These are phyloP conservation scores for Blastobasis lacticolella DNA, from an alignment of 2,888 invertebrate species.

Conservation along the genomic window DNA sequence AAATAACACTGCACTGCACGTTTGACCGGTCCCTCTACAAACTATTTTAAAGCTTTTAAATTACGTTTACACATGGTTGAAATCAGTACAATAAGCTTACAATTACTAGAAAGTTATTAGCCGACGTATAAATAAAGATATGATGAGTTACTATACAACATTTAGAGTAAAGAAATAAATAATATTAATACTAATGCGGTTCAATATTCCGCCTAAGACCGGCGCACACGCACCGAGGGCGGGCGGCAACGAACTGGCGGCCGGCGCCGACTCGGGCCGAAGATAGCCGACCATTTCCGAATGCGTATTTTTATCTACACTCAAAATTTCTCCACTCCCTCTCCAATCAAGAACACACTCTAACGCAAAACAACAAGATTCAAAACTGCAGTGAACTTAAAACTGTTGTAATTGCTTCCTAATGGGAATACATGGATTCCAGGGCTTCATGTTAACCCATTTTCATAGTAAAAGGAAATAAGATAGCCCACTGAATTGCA, in stretches of 20 bases:
- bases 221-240: conserved; percentile 53
- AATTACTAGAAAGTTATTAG: too few species aligned
- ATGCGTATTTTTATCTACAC: conserved; percentile 60
- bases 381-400: conserved; percentile 10
- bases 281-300: conserved; percentile 50
- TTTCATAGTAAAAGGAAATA: conserved; percentile 44
- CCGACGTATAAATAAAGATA: too few species aligned
- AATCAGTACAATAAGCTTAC: too few species aligned
- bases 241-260: conserved; percentile 52
- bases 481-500: neutral
- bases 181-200: neutral
- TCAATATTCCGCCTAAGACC: conserved; percentile 44
- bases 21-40: neutral
- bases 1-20: neutral
- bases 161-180: neutral
- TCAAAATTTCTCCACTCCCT: conserved; percentile 22
- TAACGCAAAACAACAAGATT: conserved; percentile 21
- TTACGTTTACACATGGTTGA: too few species aligned
- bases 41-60: too few species aligned
- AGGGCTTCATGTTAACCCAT: conserved; percentile 60
- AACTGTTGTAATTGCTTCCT: conserved; percentile 33
- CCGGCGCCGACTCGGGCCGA: conserved; percentile 30
- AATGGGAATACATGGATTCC: conserved; percentile 41
- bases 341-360: conserved; percentile 14
- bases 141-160: neutral